Evolutionary conservation across 1,140 invertebrate genomes (phyloP).

Genomic region (Trachymyrmex septentrionalis): DNA sequence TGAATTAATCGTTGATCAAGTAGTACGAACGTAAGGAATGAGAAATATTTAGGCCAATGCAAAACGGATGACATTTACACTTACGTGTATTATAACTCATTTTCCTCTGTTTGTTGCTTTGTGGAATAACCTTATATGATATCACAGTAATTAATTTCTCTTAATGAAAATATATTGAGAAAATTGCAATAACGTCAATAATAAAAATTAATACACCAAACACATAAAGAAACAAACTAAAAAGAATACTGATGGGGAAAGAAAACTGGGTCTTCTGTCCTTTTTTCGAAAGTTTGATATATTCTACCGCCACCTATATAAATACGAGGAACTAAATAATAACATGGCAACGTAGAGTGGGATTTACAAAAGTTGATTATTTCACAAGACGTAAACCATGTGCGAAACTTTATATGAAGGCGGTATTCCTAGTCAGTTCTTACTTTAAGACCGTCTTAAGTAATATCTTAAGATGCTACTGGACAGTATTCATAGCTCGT

Average conservation of each 20-base stretch:
- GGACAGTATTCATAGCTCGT: too few relatives aligned
- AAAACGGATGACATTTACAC: neutral
- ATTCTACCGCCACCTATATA: neutral
- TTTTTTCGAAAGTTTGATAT: neutral
- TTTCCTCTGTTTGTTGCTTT: neutral
- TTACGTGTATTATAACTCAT: constrained; percentile 52
- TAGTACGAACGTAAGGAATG: neutral
- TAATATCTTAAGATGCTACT: too few relatives aligned
- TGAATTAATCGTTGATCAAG: neutral
- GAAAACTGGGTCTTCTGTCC: neutral
- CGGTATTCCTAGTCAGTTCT: neutral
- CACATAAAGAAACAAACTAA: neutral
- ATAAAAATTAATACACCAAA: neutral
- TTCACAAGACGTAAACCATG: neutral
- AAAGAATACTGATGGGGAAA: neutral
- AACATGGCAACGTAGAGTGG: neutral
- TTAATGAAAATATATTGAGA: neutral
- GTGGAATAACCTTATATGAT: neutral
- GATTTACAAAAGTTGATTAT: constrained; percentile 8
- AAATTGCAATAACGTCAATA: neutral
- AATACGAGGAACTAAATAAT: constrained; percentile 12
- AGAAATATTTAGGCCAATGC: constrained; percentile 2
- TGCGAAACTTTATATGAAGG: too few relatives aligned
- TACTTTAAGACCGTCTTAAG: neutral
- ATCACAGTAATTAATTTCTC: neutral